phyloP scores from a whole-genome alignment of 2,888 invertebrate genomes.

The Carcina quercana region DNA sequence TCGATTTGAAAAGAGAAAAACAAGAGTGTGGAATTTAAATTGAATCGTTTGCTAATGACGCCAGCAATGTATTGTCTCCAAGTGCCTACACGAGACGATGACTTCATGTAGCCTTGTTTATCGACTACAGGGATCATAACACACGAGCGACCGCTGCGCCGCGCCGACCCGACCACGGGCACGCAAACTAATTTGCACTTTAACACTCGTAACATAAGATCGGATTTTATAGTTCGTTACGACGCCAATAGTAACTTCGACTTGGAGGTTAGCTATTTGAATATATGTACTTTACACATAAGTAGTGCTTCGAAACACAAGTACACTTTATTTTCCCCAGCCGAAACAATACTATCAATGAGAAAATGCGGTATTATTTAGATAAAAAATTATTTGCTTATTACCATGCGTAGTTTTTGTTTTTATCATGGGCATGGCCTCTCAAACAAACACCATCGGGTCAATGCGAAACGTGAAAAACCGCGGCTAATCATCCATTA shows the following conservation, averaged over 20 bases:
- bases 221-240: conserved; percentile 5
- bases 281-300: no score
- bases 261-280: no score
- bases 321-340: no score
- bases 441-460: no score
- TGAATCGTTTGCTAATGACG: conserved; percentile 43
- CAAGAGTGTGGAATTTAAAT: conserved; percentile 40
- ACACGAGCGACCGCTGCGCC: conserved; percentile 42
- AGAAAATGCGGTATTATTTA: no score
- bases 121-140: conserved; percentile 35
- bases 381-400: no score
- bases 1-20: conserved; percentile 43
- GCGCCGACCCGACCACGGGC: conserved; percentile 33
- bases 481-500: conserved; percentile 16
- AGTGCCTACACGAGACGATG: conserved; percentile 33
- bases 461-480: neutral
- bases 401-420: no score
- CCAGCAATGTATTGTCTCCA: conserved; percentile 32
- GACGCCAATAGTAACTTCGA: neutral
- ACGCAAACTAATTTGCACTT: conserved; percentile 12
- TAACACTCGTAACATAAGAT: conserved; percentile 14
- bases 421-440: no score
- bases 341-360: no score
- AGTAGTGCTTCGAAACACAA: no score
- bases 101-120: conserved; percentile 35